A percentile compares a stretch with the other conserved stretches of the same genome.
phyloP scores from a whole-genome alignment of 2,113 vertebrate species.

The Carettochelys insculpta region DNA sequence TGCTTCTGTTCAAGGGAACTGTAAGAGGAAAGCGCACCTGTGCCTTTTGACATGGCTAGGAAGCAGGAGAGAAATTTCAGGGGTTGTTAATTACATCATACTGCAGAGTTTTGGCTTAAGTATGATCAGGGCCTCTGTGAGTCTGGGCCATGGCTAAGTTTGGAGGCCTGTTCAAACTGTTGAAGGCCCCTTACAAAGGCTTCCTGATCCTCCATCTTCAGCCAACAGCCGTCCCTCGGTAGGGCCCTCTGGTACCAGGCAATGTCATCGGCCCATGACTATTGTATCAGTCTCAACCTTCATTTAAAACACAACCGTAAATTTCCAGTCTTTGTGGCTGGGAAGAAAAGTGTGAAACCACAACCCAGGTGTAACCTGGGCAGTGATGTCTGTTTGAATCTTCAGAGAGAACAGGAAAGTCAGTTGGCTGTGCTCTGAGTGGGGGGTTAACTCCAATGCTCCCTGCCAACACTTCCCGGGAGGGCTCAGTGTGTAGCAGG shows the following conservation, averaged over 20 bases:
- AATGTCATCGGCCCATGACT: background rate
- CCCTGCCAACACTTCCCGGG: background rate
- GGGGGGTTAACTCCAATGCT: background rate
- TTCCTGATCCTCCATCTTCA: background rate
- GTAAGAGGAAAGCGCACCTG: background rate
- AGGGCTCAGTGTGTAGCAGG: background rate
- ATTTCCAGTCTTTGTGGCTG: fast-evolving
- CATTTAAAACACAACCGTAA: background rate
- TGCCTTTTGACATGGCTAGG: background rate
- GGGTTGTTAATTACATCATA: background rate
- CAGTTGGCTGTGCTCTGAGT: background rate
- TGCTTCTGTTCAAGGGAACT: fast-evolving
- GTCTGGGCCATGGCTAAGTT: background rate
- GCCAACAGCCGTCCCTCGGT: slow-evolving; percentile 12
- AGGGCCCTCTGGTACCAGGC: background rate
- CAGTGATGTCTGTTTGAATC: background rate
- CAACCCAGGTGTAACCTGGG: background rate
- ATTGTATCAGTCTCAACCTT: background rate
- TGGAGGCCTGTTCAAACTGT: background rate
- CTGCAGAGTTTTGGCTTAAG: background rate
- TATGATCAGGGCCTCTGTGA: no score
- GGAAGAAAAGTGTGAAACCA: background rate
- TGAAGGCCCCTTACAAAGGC: background rate
- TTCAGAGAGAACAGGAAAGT: background rate
- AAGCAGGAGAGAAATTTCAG: no score